Conservation (phyloP, 2,888 invertebrate genomes). For the Caprella mutica region DNA sequence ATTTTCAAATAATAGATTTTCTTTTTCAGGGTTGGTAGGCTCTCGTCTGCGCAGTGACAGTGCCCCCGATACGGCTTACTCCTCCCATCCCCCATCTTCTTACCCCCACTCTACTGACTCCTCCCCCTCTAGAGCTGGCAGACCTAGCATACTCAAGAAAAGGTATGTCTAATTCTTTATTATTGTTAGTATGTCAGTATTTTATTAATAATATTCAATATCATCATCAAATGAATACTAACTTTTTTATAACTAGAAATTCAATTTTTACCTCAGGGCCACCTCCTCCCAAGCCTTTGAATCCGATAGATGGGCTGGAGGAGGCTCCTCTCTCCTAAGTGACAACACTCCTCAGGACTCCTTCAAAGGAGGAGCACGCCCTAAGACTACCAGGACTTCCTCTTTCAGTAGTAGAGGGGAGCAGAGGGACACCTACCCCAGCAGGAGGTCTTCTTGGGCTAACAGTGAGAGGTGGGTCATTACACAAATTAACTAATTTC, state of each 20-base stretch:
- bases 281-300: not conserved
- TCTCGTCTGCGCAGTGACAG: slow-evolving; percentile 29
- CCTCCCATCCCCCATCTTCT: not conserved
- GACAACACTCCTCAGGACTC: too few species aligned
- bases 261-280: too few species aligned
- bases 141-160: slow-evolving; percentile 28
- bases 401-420: slow-evolving; percentile 4
- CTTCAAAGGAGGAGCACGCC: slow-evolving; percentile 27
- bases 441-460: not conserved
- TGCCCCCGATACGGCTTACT: slow-evolving; percentile 21
- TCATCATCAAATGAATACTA: too few species aligned
- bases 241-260: too few species aligned
- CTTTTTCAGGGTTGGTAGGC: too few species aligned
- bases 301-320: not conserved
- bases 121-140: not conserved
- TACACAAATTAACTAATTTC: too few species aligned
- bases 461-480: not conserved
- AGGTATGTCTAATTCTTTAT: too few species aligned
- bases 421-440: not conserved
- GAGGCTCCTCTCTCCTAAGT: too few species aligned
- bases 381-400: slow-evolving; percentile 22
- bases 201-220: too few species aligned
- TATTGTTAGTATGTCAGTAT: too few species aligned
- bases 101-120: slow-evolving; percentile 2
- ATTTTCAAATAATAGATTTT: too few species aligned